phyloP scores from a whole-genome alignment of 2,797 vertebrate genomes.

The Microcaecilia unicolor region DNA sequence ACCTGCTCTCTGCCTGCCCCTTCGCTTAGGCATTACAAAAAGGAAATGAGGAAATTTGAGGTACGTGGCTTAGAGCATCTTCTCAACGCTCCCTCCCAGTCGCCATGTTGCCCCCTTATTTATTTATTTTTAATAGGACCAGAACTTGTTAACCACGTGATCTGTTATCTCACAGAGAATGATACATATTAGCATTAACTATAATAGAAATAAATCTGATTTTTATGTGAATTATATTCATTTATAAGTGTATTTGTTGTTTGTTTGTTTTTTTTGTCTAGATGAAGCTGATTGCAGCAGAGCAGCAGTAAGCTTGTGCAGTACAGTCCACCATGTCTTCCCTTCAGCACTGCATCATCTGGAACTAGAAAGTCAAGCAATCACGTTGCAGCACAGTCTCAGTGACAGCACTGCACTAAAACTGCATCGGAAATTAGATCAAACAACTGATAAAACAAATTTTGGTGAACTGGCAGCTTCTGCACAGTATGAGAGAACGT shows the following conservation, averaged over 20 bases:
- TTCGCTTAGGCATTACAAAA: no score
- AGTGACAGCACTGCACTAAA: constrained; percentile 2
- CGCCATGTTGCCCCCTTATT: no score
- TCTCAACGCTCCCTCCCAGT: no score
- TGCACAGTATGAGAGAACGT: constrained; percentile 56
- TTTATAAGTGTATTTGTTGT: constrained; percentile 17
- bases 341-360: constrained; percentile 50
- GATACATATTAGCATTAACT: no score
- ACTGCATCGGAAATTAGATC: background rate
- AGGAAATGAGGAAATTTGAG: no score
- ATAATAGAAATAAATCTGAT: no score
- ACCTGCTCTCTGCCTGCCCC: no score
- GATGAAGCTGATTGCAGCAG: constrained; percentile 69
- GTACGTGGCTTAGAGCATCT: no score
- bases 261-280: constrained; percentile 53
- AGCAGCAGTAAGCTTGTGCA: constrained; percentile 37
- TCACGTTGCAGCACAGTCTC: constrained; percentile 20
- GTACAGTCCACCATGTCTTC: constrained; percentile 38
- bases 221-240: background rate
- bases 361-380: constrained; percentile 28
- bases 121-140: no score
- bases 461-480: constrained; percentile 10
- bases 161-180: no score
- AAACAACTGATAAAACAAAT: background rate
- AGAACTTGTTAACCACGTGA: no score